phyloP scores from a whole-genome alignment of 2,888 invertebrate species.

The Mesorhabditis sp. region DNA sequence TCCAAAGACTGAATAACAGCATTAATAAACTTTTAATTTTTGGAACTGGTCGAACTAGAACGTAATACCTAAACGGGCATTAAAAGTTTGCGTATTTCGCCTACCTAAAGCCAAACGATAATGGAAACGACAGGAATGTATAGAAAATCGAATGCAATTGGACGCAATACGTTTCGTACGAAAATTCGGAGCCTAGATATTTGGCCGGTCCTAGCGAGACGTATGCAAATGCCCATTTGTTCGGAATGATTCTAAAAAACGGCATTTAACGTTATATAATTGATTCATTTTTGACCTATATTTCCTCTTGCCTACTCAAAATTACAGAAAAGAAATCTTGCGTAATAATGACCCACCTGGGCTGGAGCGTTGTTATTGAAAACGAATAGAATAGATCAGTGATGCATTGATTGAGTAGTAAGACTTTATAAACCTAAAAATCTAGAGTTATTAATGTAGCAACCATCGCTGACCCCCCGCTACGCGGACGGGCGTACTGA shows the following conservation, averaged over 20 bases:
- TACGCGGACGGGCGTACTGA: no score
- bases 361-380: slow-evolving; percentile 29
- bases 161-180: slow-evolving; percentile 26
- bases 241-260: slow-evolving; percentile 37
- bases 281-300: no score
- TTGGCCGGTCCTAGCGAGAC: slow-evolving; percentile 35
- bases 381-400: slow-evolving; percentile 28
- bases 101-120: slow-evolving; percentile 40
- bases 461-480: no score
- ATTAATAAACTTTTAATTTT: slow-evolving; percentile 18
- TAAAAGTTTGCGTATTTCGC: background rate
- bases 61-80: slow-evolving; percentile 22
- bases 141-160: slow-evolving; percentile 41
- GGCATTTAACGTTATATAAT: background rate
- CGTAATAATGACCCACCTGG: slow-evolving; percentile 18
- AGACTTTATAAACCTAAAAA: slow-evolving; percentile 25
- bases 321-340: background rate
- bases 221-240: slow-evolving; percentile 43
- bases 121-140: slow-evolving; percentile 39
- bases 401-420: slow-evolving; percentile 28
- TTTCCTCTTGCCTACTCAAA: background rate
- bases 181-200: slow-evolving; percentile 11
- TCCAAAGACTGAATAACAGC: slow-evolving; percentile 29
- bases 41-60: slow-evolving; percentile 34
- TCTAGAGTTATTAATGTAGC: background rate